Evolutionary conservation across 2,888 invertebrate species (phyloP).

Genomic region (Patella depressa): DNA sequence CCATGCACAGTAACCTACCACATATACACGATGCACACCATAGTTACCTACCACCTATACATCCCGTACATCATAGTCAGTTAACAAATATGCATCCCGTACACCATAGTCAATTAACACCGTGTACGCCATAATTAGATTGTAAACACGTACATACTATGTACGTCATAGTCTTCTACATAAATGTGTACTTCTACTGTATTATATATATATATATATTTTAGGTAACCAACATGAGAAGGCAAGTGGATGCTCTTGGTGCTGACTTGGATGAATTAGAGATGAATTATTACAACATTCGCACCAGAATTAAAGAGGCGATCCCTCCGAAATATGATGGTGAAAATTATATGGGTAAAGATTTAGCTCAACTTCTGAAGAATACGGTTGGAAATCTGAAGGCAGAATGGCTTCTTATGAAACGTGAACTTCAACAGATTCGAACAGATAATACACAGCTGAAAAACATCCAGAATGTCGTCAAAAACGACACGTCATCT

Average conservation of each 20-base stretch:
- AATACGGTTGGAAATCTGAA: conserved; percentile 63
- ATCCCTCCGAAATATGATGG: conserved; percentile 20
- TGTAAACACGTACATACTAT: too few species aligned
- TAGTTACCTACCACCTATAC: too few species aligned
- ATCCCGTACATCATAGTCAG: too few species aligned
- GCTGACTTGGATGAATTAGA: conserved; percentile 37
- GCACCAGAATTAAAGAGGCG: conserved; percentile 25
- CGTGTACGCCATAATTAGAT: too few species aligned
- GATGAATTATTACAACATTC: conserved; percentile 33
- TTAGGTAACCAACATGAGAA: conserved; percentile 24
- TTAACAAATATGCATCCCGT: too few species aligned
- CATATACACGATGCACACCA: too few species aligned
- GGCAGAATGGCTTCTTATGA: conserved; percentile 68
- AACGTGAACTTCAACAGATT: conserved; percentile 62
- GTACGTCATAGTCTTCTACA: too few species aligned
- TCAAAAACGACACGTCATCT: conserved; percentile 40
- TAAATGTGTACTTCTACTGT: too few species aligned
- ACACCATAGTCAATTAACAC: too few species aligned
- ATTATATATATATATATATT: too few species aligned
- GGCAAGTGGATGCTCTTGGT: conserved; percentile 23
- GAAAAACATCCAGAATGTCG: conserved; percentile 37
- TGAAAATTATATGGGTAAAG: conserved; percentile 28
- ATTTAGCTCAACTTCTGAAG: conserved; percentile 31
- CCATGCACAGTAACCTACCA: too few species aligned
- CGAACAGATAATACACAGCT: conserved; percentile 45